Base-by-base conservation (phyloP, 2,113 vertebrate species). In the Sylvicapra grimmia region DNA sequence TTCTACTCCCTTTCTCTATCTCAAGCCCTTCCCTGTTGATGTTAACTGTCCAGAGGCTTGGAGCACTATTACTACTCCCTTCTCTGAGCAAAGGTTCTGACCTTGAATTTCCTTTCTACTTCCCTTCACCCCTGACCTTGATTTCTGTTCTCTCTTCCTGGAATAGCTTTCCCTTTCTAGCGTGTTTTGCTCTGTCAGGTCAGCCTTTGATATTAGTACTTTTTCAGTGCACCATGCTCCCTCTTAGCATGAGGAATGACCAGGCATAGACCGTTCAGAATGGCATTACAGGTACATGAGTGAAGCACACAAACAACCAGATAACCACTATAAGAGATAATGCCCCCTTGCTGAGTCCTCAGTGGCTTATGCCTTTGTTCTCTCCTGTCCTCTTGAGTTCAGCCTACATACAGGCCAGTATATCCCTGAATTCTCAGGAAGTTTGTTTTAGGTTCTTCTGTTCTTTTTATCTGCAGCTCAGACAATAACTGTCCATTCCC, bases 371-470 rank as follows among this genome's bases (percentile, higher is more conserved):
- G 16, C 65, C 33, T 96, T 83, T 94, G 53, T 82, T 95, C 53
- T 93, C 68, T 84, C 18, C n/a, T 77, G 4, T 21, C 10, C 16
- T 94, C 53, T 25, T 25, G 0, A 56, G 14, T 88, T 83, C 18
- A 93, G 47, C 53, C 40, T 72, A 5, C 36, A 3, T 36, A 44
- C 5, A 92, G 54, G 29, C 18, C 33, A 36, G 6, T 87, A 7
- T 86, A 27, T 65, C 82, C 65, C 31, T 88, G 40, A 94, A 23
- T 96, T 33, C 72, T 90, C 15, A 59, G 54, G 44, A 93, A 90
- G n/a, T 59, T 63, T 63, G 56, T 96, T 87, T 23, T 92, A 75
- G 51, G 93, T 96, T 59, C 36, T 94, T 96, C 49, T 93, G 16
- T 63, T 59, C 49, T 54, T 53, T 19, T 25, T 89, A 86, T 68